These are phyloP conservation scores for Pelvicachromis taeniatus DNA, from an alignment of 2,113 vertebrate genomes.

Conservation along the genomic window DNA sequence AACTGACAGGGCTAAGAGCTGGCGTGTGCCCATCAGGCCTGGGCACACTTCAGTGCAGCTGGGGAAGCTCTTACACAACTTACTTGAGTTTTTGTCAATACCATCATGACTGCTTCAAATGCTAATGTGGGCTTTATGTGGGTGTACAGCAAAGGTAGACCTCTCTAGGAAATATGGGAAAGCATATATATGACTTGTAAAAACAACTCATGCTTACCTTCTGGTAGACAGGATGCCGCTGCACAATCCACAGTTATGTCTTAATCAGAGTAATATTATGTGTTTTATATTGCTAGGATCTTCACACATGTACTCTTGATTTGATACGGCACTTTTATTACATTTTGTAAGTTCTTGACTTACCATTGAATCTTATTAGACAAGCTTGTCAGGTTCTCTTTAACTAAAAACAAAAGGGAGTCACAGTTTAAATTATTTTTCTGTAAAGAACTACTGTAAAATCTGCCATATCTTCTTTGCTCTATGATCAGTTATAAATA, in stretches of 20 bases:
- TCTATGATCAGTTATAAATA: background rate
- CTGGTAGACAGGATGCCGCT: background rate
- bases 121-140: background rate
- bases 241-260: background rate
- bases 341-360: background rate
- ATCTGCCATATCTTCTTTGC: background rate
- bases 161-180: background rate
- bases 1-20: conserved; percentile 28
- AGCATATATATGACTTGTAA: background rate
- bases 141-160: background rate
- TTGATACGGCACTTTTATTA: background rate
- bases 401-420: background rate
- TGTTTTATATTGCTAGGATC: background rate
- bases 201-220: background rate
- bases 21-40: conserved; percentile 25
- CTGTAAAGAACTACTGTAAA: background rate
- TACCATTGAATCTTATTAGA: background rate
- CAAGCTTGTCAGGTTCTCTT: background rate
- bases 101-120: background rate
- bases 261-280: background rate
- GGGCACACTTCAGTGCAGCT: conserved; percentile 10
- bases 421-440: background rate
- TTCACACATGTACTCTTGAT: background rate
- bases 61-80: conserved; percentile 15
- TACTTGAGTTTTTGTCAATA: background rate